These are phyloP conservation scores for Spilogale gracilis DNA, from an alignment of 2,113 vertebrate species.

Conservation along the genomic window DNA sequence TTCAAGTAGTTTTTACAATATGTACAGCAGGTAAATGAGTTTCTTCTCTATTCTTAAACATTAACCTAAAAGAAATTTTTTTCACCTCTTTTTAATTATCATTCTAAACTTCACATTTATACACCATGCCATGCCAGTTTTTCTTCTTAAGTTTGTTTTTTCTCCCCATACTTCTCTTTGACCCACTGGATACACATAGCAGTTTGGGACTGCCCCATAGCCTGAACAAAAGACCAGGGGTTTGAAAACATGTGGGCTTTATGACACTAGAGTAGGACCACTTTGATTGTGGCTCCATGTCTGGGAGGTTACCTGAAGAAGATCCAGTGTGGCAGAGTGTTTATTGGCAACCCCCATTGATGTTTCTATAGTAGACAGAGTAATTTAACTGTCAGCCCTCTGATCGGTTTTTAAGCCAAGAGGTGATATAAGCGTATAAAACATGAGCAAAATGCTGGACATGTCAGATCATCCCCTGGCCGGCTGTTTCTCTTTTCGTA, in stretches of 20 bases:
- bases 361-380: not conserved
- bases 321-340: not conserved
- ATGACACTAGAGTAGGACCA: not conserved
- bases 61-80: slow-evolving; percentile 20
- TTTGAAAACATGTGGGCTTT: not conserved
- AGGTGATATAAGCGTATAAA: not conserved
- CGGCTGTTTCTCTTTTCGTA: not conserved
- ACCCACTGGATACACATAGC: not conserved
- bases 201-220: not conserved
- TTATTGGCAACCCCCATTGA: not conserved
- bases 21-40: slow-evolving; percentile 96
- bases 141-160: not conserved
- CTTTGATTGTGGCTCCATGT: not conserved
- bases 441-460: not conserved
- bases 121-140: not conserved
- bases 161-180: not conserved
- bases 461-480: not conserved
- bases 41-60: slow-evolving; percentile 23
- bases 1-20: slow-evolving; percentile 99
- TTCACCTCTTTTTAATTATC: not conserved
- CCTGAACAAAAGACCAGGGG: not conserved
- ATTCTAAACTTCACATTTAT: slow-evolving; percentile 44
- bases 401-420: not conserved
- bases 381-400: not conserved
- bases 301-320: not conserved